A percentile compares a stretch with the other conserved stretches of the same genome.
Conservation (phyloP, 2,888 invertebrate species). For the Drosophila diplacantha region DNA sequence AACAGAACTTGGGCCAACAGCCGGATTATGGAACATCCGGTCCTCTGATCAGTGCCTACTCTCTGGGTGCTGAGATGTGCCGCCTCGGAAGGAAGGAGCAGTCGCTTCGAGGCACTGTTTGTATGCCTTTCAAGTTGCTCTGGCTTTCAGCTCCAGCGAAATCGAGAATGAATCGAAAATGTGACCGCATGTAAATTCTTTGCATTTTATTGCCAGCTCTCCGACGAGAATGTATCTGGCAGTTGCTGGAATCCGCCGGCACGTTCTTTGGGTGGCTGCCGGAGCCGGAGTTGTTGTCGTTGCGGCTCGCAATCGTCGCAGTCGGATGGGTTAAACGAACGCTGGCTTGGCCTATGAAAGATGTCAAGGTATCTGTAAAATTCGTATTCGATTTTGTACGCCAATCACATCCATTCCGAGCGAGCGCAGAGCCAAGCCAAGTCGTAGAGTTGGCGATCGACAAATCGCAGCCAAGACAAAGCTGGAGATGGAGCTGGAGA, state of each 20-base stretch:
- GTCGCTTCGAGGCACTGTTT: no score
- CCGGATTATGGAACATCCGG: not conserved
- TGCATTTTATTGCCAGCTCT: slow-evolving; percentile 40
- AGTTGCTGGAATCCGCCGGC: slow-evolving; percentile 34
- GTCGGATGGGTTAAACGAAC: slow-evolving; percentile 71
- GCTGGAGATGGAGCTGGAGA: slow-evolving; percentile 1
- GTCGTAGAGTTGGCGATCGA: slow-evolving; percentile 13
- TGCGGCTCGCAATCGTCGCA: slow-evolving; percentile 4
- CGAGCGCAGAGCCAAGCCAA: slow-evolving; percentile 3
- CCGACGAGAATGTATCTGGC: slow-evolving; percentile 9
- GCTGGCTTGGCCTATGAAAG: slow-evolving; percentile 68
- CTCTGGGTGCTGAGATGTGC: not conserved
- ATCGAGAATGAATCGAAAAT: slow-evolving; percentile 58
- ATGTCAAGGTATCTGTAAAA: slow-evolving; percentile 71
- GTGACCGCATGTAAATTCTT: slow-evolving; percentile 58
- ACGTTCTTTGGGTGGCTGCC: slow-evolving; percentile 34
- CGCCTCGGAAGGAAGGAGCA: no score
- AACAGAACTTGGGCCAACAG: slow-evolving; percentile 7
- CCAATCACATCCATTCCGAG: slow-evolving; percentile 50
- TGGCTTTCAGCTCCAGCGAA: slow-evolving; percentile 32
- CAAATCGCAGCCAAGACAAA: slow-evolving; percentile 14
- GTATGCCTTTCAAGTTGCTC: no score
- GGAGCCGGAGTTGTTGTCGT: not conserved
- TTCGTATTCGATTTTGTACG: slow-evolving; percentile 52
- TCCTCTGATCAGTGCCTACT: not conserved